Conservation (phyloP, 2,797 vertebrate species). For the Danio tinwini region DNA sequence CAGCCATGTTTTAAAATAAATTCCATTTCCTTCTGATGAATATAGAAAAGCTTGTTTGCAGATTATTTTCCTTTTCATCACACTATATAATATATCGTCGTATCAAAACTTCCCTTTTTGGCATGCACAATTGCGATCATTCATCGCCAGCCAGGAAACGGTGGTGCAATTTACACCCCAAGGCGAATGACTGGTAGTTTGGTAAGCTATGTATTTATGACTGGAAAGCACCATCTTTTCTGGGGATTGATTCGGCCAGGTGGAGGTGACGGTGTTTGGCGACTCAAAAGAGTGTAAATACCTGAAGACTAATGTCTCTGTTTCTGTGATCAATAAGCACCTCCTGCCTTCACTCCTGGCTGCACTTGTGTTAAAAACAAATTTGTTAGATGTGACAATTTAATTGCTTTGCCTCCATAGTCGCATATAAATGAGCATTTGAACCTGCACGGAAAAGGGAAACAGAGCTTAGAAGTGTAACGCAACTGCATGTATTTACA, state of each 20-base stretch:
- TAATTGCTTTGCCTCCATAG: slow-evolving; percentile 92
- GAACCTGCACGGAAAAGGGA: slow-evolving; percentile 63
- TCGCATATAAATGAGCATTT: slow-evolving; percentile 77
- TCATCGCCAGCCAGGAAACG: slow-evolving; percentile 71
- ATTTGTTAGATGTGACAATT: slow-evolving; percentile 99
- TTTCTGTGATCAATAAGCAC: slow-evolving; percentile 94
- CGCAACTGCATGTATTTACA: slow-evolving; percentile 66
- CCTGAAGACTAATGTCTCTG: slow-evolving; percentile 96
- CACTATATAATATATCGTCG: slow-evolving; percentile 29
- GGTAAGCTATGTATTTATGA: slow-evolving; percentile 83
- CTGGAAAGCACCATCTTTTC: slow-evolving; percentile 86
- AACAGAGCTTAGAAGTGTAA: slow-evolving; percentile 68
- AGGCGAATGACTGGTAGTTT: slow-evolving; percentile 63
- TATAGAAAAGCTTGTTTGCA: slow-evolving; percentile 57
- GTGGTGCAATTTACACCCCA: slow-evolving; percentile 70
- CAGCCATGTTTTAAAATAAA: neutral
- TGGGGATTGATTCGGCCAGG: slow-evolving; percentile 90
- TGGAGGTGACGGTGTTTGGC: slow-evolving; percentile 86
- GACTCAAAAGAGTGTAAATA: slow-evolving; percentile 94
- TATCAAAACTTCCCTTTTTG: slow-evolving; percentile 51
- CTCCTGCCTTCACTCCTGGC: slow-evolving; percentile 93
- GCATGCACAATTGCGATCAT: slow-evolving; percentile 73
- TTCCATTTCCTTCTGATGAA: neutral
- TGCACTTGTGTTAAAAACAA: slow-evolving; percentile 98
- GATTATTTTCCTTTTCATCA: slow-evolving; percentile 17